Evolutionary conservation across 2,113 vertebrate species (phyloP), one percentile per base, ranked within the genome.

Genomic region (Oenanthe melanoleuca): DNA sequence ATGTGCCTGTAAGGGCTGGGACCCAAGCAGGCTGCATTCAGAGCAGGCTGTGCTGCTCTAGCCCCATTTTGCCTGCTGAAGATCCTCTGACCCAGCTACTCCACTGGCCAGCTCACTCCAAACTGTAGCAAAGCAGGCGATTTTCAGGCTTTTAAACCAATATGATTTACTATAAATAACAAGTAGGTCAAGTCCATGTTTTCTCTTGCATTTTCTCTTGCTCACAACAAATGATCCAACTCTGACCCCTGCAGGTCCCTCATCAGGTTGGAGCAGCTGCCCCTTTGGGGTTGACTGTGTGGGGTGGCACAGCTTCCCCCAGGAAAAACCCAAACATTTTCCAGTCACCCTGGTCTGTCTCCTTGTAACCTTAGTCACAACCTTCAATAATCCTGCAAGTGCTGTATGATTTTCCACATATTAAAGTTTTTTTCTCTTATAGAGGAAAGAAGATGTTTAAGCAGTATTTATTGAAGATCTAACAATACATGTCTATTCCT

Each of bases 221-320:
- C 72, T 61, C 70, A 77, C 40, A 86, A 60, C 26, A 56, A 50
- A 64, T 5, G 7, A 78, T 29, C n/a, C 53, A 65, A 55, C 59
- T 12, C 67, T 37, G 56, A 82, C 19, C 63, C 59, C 64, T 52
- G 55, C 40, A 59, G 64, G 81, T 84, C 40, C 29, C 64, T 52
- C 0, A 0, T 4, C 45, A 40, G 64, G 29, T 23, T n/a, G 49
- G 49, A 9, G 42, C 8, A 55, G 29, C 34, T 6, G 8, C 12
- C 28, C 20, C 40, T 67, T n/a, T 1, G 1, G 44, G n/a, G 19
- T 4, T 19, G 49, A 28, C 1, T 5, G 11, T 28, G 10, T 75
- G 29, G 75, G 24, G 31, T 21, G 49, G 17, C 53, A 47, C 8
- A 56, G 40, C 8, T 38, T 34, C n/a, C 57, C 14, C 20, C 2